Percentiles rank a stretch among this genome's conserved stretches.
Conservation (phyloP, 1,140 invertebrate species). For the Bombus polaris region DNA sequence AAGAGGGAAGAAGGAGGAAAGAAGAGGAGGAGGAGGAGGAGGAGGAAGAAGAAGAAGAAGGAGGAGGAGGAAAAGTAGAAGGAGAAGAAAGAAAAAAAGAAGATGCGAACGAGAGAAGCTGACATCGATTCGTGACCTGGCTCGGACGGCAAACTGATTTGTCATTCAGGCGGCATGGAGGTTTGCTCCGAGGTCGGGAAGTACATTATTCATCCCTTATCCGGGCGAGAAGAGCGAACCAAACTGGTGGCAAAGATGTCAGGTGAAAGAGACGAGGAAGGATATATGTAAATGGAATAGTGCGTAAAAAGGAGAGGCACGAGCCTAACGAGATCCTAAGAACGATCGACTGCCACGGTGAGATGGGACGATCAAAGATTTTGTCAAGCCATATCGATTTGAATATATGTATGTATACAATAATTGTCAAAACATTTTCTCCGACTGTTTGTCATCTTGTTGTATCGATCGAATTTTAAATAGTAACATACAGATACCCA, state of each 20-base stretch:
- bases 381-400: slow-evolving; percentile 21
- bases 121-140: slow-evolving; percentile 77
- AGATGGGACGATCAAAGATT: slow-evolving; percentile 59
- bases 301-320: slow-evolving; percentile 53
- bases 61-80: not conserved
- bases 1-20: too few relatives aligned
- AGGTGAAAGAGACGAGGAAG: slow-evolving; percentile 4
- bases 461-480: not conserved
- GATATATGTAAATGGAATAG: slow-evolving; percentile 43
- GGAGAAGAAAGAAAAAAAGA: not conserved
- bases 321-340: slow-evolving; percentile 58
- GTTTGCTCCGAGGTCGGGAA: slow-evolving; percentile 70
- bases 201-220: slow-evolving; percentile 82
- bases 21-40: not conserved
- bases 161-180: slow-evolving; percentile 79
- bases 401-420: slow-evolving; percentile 41
- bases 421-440: not conserved
- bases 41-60: not conserved
- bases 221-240: slow-evolving; percentile 73
- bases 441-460: not conserved
- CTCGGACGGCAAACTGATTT: slow-evolving; percentile 78
- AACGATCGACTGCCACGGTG: slow-evolving; percentile 36
- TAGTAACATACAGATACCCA: too few relatives aligned
- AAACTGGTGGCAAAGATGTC: slow-evolving; percentile 68
- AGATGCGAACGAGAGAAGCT: slow-evolving; percentile 29